Base-by-base conservation (phyloP, 2,113 vertebrate genomes). In the Alaudala cheleensis region DNA sequence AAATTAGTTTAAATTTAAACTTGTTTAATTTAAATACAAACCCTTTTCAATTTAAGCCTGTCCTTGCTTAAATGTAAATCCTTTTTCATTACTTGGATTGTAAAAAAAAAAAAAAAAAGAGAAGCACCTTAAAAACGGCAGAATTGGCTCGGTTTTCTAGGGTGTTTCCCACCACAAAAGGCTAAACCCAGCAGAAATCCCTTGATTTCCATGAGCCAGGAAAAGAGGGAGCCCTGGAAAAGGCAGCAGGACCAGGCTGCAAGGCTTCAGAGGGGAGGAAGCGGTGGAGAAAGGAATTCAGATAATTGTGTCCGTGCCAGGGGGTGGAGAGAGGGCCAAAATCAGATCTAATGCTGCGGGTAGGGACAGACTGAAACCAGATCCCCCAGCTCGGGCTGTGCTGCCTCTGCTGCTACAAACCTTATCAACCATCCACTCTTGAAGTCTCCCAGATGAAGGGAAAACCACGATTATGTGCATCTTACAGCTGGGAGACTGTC, bases 361-460 rank as follows among this genome's bases (percentile, higher is more conserved):
- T 17, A 65, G 5, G 18, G 82, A 62, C 23, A 67, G 91, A 76
- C 91, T 78, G 92, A 94, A 92, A 93, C 85, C 96, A 93, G 93
- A 96, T 74, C 81, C 51, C 40, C 50, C 50, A 23, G 62, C 72
- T 79, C 15, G 31, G 73, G 87, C 79, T 90, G 87, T 42, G 56
- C 73, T 64, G 84, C 58, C 85, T 93, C 57, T 64, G 33, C 10
- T 65, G 12, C 61, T 45, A 67, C 4, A 9, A 92, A 60, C n/a
- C 90, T 94, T 90, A 95, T 54, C 67, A 17, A 61, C 80, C 84
- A 39, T n/a, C 56, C 14, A 0, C 61, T 61, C 74, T 76, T 57
- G 91, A 90, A 54, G 82, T 6, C 73, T 77, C 40, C 37, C 88
- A 94, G 93, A 95, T 31, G 69, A 89, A 81, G 65, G 65, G 39